A percentile compares a stretch with the other conserved stretches of the same genome.
phyloP scores from a whole-genome alignment of 2,113 vertebrate species.

The Ammodytes marinus region DNA sequence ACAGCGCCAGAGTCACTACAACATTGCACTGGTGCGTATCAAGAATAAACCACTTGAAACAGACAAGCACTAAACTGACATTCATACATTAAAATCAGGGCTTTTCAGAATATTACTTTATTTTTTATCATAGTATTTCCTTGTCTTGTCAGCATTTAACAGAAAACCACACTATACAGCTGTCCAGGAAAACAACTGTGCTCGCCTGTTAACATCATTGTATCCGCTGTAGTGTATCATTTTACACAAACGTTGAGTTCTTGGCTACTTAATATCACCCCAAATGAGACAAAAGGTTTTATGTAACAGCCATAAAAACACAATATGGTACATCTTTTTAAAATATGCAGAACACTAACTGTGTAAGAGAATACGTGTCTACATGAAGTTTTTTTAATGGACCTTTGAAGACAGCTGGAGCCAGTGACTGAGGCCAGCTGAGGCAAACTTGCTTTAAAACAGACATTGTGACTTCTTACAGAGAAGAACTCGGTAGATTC shows the following conservation, averaged over 20 bases:
- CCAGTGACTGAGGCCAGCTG: neutral
- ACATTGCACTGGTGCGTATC: neutral
- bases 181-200: neutral
- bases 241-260: neutral
- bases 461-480: neutral
- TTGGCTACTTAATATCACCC: neutral
- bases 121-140: neutral
- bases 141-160: neutral
- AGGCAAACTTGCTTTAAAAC: neutral
- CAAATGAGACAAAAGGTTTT: neutral
- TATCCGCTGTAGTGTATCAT: neutral
- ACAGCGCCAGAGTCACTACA: neutral
- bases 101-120: no score
- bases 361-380: neutral
- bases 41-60: neutral
- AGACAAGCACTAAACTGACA: neutral
- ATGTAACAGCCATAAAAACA: neutral
- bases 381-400: neutral
- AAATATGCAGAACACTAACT: neutral
- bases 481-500: neutral
- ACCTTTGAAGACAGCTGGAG: neutral
- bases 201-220: neutral
- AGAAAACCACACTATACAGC: neutral
- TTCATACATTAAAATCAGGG: neutral
- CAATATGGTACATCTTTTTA: neutral